A percentile compares a stretch with the other conserved stretches of the same genome.
Evolutionary conservation across 2,797 vertebrate species (phyloP).

Genomic region (Muscicapa striata): DNA sequence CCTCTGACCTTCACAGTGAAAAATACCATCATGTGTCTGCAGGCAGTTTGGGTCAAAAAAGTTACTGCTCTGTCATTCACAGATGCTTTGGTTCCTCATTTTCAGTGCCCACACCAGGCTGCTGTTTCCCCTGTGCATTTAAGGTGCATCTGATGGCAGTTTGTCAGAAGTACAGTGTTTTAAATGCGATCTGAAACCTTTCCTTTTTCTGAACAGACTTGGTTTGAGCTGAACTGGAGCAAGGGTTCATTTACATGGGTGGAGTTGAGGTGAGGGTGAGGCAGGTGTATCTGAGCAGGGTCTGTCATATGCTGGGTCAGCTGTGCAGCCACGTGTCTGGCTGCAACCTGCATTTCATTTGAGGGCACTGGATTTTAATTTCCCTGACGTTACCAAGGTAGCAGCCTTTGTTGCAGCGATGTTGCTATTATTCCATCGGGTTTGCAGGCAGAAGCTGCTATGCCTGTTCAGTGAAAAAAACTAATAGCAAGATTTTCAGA

Average conservation of each 20-base stretch:
- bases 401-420: not conserved
- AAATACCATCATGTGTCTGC: not conserved
- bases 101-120: not conserved
- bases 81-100: not conserved
- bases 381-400: not conserved
- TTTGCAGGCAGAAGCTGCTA: not conserved
- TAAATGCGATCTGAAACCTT: not conserved
- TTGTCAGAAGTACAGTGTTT: not conserved
- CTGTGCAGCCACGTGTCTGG: not conserved
- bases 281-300: not conserved
- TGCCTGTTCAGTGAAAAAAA: not conserved
- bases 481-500: constrained; percentile 16
- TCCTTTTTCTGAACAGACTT: not conserved
- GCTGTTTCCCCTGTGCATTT: not conserved
- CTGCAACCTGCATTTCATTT: not conserved
- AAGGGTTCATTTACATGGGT: not conserved
- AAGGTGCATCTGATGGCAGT: not conserved
- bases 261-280: not conserved
- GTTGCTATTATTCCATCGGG: not conserved
- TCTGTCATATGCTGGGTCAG: not conserved
- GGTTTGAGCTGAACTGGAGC: not conserved
- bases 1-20: not conserved
- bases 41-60: not conserved
- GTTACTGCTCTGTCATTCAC: not conserved
- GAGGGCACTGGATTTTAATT: not conserved